These are phyloP conservation scores for Brachionus rubens DNA, from an alignment of 1,140 invertebrate species.

Conservation along the genomic window DNA sequence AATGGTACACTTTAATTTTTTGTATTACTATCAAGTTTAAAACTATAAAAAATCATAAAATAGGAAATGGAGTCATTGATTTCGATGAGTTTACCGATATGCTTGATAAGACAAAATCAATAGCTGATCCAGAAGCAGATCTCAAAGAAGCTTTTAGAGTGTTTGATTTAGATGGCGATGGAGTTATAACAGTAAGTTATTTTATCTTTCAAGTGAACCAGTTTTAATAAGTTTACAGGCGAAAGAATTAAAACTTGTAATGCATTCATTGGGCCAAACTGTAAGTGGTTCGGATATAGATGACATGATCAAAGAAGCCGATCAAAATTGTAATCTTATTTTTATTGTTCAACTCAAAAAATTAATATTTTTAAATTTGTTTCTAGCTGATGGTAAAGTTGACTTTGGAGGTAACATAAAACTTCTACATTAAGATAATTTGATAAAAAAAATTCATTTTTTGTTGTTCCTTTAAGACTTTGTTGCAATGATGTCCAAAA, in stretches of 20 bases:
- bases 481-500: constrained; percentile 37
- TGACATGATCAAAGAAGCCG: constrained; percentile 43
- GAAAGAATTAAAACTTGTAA: constrained; percentile 38
- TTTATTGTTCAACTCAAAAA: not conserved
- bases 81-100: constrained; percentile 47
- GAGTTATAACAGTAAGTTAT: constrained; percentile 26
- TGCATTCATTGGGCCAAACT: constrained; percentile 30
- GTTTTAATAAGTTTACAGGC: not conserved
- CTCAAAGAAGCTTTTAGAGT: constrained; percentile 46
- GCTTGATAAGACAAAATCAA: constrained; percentile 39
- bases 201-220: not conserved
- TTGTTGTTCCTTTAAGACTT: constrained; percentile 12
- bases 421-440: not conserved
- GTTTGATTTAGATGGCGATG: constrained; percentile 46
- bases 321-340: constrained; percentile 18
- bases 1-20: not conserved
- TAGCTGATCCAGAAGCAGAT: constrained; percentile 45
- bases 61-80: constrained; percentile 46
- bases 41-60: not conserved
- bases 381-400: constrained; percentile 34
- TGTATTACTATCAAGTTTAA: not conserved
- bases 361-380: not conserved
- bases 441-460: not conserved
- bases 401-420: constrained; percentile 25
- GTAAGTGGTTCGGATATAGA: constrained; percentile 27